phyloP scores from a whole-genome alignment of 1,140 invertebrate species.

The Brachionus calyciflorus region DNA sequence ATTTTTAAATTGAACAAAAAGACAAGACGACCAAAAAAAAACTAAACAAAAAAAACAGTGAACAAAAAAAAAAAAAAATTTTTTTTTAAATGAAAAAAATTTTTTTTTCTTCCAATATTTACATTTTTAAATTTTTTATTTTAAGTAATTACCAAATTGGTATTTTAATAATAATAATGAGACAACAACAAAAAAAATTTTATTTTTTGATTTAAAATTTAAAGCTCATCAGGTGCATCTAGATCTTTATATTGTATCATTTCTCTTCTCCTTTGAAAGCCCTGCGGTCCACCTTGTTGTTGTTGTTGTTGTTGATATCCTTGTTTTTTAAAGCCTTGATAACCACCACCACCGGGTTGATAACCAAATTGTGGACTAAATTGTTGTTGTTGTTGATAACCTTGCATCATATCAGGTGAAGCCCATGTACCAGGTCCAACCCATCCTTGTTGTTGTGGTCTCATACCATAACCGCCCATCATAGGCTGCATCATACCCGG shows the following conservation, averaged over 20 bases:
- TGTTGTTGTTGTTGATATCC: no score
- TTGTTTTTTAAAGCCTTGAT: neutral
- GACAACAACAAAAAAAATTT: conserved; percentile 8
- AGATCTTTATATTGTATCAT: conserved; percentile 43
- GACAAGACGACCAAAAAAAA: no score
- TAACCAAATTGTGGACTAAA: conserved; percentile 18
- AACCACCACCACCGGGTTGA: neutral
- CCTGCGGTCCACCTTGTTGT: no score
- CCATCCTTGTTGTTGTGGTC: neutral
- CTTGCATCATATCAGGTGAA: neutral
- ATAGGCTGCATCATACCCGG: conserved; percentile 10
- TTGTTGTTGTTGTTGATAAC: neutral
- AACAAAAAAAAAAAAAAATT: no score
- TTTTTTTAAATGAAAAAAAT: no score
- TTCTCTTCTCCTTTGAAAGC: conserved; percentile 39
- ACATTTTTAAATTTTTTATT: no score
- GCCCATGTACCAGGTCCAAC: neutral
- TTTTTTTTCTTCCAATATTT: no score
- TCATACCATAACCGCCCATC: neutral
- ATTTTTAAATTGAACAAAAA: no score
- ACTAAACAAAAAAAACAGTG: no score
- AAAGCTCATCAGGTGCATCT: conserved; percentile 34
- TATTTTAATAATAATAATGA: conserved; percentile 25
- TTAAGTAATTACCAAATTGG: no score
- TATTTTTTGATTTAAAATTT: neutral